Conservation (phyloP, 2,888 invertebrate genomes). For the Stegana nigrithorax region DNA sequence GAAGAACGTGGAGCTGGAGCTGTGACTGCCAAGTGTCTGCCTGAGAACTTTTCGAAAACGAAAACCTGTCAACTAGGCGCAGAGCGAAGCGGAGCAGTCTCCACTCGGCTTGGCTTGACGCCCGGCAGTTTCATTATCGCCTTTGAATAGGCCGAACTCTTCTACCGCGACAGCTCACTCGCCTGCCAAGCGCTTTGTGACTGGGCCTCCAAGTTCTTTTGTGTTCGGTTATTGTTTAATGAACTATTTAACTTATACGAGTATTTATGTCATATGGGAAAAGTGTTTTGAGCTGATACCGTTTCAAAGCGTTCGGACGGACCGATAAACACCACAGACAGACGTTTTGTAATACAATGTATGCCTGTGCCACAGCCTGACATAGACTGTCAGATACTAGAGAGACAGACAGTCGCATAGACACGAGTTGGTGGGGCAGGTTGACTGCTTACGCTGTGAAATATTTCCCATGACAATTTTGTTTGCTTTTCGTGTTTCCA, state of each 20-base stretch:
- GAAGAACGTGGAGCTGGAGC: neutral
- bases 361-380: conserved; percentile 25
- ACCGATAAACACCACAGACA: conserved; percentile 11
- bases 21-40: conserved; percentile 25
- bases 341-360: neutral
- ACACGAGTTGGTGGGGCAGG: conserved; percentile 24
- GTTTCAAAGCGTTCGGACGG: conserved; percentile 45
- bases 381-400: conserved; percentile 24
- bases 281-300: conserved; percentile 56
- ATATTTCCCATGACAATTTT: conserved; percentile 62
- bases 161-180: conserved; percentile 13
- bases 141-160: conserved; percentile 32
- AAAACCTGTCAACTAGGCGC: conserved; percentile 49
- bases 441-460: conserved; percentile 42
- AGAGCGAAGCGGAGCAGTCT: neutral
- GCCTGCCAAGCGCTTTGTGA: conserved; percentile 1
- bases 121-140: conserved; percentile 53
- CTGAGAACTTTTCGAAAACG: conserved; percentile 53
- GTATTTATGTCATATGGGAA: conserved; percentile 46
- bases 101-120: conserved; percentile 47
- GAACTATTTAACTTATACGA: conserved; percentile 59
- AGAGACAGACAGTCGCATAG: neutral
- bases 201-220: conserved; percentile 13
- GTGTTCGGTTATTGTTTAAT: conserved; percentile 55
- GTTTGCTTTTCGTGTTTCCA: conserved; percentile 54